Evolutionary conservation across 1,140 invertebrate genomes (phyloP).

Genomic region (Sinonovacula constricta): DNA sequence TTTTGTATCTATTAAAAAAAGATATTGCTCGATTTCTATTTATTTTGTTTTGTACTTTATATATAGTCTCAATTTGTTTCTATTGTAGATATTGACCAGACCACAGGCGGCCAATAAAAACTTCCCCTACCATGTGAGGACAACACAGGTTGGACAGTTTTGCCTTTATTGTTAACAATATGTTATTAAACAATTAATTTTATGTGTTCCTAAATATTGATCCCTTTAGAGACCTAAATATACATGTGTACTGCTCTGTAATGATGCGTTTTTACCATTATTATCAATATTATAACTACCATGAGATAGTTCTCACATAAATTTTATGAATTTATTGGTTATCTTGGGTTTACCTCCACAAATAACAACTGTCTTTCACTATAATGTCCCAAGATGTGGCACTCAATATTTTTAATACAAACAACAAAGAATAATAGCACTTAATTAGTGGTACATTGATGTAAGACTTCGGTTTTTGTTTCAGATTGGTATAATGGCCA

Average conservation of each 20-base stretch:
- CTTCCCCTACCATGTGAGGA: constrained; percentile 92
- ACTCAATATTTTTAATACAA: no score
- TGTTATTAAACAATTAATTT: no score
- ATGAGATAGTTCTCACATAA: not conserved
- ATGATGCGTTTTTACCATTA: no score
- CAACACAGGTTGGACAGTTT: constrained; percentile 88
- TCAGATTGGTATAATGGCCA: constrained; percentile 50
- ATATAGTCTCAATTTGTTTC: constrained; percentile 35
- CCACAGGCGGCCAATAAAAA: constrained; percentile 90
- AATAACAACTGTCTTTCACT: not conserved
- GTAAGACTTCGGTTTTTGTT: constrained; percentile 2
- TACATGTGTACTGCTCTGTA: no score
- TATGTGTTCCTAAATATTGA: no score
- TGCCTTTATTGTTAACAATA: no score
- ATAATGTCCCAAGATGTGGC: no score
- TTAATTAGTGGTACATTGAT: not conserved
- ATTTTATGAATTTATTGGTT: not conserved
- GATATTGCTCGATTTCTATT: no score
- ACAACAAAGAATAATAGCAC: no score
- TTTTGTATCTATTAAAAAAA: no score
- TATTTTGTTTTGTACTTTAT: constrained; percentile 3
- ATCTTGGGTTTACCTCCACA: not conserved
- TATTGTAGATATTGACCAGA: constrained; percentile 86
- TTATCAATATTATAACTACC: constrained; percentile 21
- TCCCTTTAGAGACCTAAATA: no score